Evolutionary conservation across 2,888 invertebrate genomes (phyloP), one percentile per base, ranked within the genome.

Genomic region (Platynereis dumerilii): DNA sequence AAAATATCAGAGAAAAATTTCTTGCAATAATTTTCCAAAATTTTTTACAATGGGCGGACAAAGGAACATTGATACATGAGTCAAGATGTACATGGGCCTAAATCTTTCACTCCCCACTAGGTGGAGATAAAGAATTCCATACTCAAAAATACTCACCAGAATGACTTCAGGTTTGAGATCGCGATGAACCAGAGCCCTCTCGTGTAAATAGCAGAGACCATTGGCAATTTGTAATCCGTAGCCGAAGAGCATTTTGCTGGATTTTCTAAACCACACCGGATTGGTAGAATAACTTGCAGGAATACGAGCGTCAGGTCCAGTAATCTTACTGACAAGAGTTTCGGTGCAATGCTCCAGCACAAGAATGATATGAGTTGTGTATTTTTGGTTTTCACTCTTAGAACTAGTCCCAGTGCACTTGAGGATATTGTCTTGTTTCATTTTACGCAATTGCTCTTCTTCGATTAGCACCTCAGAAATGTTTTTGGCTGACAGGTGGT

Each of bases 131-230:
- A n/a, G n/a, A n/a, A n/a, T n/a, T n/a, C n/a, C n/a, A n/a, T n/a
- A n/a, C n/a, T n/a, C n/a, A n/a, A n/a, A n/a, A n/a, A n/a, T n/a
- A 69, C 75, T 56, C 69, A 80, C 79, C 72, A 81, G 65, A 55
- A 81, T 74, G 63, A 80, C 80, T 60, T 80, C 78, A 10, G 77
- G 73, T 58, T 79, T 81, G 34, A 81, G 67, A 60, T 81, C 81
- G 12, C 81, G 70, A 62, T 80, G 80, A 1, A 79, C 79, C 12
- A 80, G 69, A 0, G 73, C 73, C 44, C 77, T 72, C 1, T 69
- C 70, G 56, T 80, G 80, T 20, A 79, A 73, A 26, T 74, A 77
- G 17, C 74, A 72, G 26, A 80, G 54, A 5, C 67, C 69, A 10
- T 64, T 45, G 24, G 58, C 67, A 24, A 69, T 57, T 60, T 69